Evolutionary conservation across 2,113 vertebrate genomes (phyloP).

Genomic region (Caracal caracal): DNA sequence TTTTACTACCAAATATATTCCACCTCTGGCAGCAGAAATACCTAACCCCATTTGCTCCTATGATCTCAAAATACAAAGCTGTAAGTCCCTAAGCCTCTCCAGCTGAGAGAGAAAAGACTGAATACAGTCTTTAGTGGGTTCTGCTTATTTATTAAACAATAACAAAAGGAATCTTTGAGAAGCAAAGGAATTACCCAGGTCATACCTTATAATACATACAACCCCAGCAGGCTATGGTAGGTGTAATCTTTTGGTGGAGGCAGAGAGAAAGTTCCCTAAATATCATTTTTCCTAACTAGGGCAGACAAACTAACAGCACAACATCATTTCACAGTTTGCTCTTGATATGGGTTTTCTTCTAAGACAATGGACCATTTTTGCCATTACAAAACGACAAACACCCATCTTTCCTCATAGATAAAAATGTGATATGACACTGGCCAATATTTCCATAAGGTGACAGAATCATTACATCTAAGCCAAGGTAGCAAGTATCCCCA

Average conservation of each 20-base stretch:
- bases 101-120: conserved; percentile 5
- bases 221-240: not conserved
- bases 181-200: not conserved
- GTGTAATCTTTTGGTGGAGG: not conserved
- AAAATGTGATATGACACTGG: not conserved
- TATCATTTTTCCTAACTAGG: conserved; percentile 8
- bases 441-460: not conserved
- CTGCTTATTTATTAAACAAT: not conserved
- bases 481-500: not conserved
- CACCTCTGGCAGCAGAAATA: not conserved
- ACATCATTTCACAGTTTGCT: conserved; percentile 15
- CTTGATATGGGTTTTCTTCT: conserved; percentile 30
- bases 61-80: conserved; percentile 7
- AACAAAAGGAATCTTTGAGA: not conserved
- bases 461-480: not conserved
- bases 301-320: not conserved
- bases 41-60: not conserved
- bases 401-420: not conserved
- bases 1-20: conserved; percentile 33
- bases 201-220: not conserved
- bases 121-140: not conserved
- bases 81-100: not conserved
- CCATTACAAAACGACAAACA: not conserved
- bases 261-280: not conserved
- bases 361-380: not conserved